Evolutionary conservation across 2,113 vertebrate species (phyloP).

Genomic region (Aegotheles bennettii): DNA sequence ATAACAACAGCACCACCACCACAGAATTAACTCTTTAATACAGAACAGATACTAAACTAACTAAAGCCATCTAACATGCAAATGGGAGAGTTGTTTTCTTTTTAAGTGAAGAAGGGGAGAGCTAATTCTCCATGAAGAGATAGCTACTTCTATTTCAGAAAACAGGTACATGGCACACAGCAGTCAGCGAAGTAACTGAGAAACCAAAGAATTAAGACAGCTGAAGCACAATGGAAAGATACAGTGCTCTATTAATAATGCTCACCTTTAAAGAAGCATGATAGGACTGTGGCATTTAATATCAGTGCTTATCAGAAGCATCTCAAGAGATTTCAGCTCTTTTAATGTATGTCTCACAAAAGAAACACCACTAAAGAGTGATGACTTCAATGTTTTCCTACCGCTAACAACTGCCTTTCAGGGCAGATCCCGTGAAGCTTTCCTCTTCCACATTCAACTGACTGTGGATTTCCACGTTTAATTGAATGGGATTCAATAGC

Average conservation of each 20-base stretch:
- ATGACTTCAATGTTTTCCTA: slow-evolving; percentile 56
- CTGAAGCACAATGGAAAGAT: slow-evolving; percentile 8
- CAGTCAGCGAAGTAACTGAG: not conserved
- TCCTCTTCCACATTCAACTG: slow-evolving; percentile 42
- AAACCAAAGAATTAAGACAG: slow-evolving; percentile 24
- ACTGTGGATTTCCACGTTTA: slow-evolving; percentile 26
- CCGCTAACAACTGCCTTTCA: slow-evolving; percentile 48
- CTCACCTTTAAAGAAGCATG: slow-evolving; percentile 37
- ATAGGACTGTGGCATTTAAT: slow-evolving; percentile 27
- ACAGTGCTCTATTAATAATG: slow-evolving; percentile 29
- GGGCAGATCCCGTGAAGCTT: slow-evolving; percentile 21
- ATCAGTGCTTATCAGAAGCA: slow-evolving; percentile 49
- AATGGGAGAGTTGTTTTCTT: not conserved
- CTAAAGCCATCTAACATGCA: not conserved
- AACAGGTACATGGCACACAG: not conserved
- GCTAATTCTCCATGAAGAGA: not conserved
- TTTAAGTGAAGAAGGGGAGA: not conserved
- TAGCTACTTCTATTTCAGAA: not conserved
- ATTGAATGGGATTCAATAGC: slow-evolving; percentile 51
- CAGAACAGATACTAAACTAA: not conserved
- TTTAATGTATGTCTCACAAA: slow-evolving; percentile 46
- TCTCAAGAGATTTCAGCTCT: slow-evolving; percentile 51
- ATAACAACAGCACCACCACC: not conserved
- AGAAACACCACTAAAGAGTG: slow-evolving; percentile 34
- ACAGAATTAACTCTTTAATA: not conserved